A percentile compares a stretch with the other conserved stretches of the same genome.
Conservation (phyloP, 2,113 vertebrate genomes). For the Nestor notabilis region DNA sequence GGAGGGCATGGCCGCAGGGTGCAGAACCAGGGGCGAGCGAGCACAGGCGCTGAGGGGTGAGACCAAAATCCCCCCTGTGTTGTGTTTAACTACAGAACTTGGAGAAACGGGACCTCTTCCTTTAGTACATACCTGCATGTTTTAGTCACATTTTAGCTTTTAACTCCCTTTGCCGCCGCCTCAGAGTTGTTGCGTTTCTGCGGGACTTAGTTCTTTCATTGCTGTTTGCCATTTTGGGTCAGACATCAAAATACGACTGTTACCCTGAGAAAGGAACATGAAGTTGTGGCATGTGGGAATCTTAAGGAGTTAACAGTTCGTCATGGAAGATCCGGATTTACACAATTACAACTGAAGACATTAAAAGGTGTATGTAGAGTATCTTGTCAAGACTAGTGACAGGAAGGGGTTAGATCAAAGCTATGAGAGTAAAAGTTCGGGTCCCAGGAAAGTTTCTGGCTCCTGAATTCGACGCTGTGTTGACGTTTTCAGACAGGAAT, state of each 20-base stretch:
- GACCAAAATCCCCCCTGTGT: fast-evolving
- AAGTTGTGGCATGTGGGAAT: neutral
- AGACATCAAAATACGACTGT: fast-evolving
- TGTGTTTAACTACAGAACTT: neutral
- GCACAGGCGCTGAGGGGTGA: neutral
- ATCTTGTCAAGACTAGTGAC: fast-evolving
- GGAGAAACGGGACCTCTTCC: neutral
- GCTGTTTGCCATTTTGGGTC: neutral
- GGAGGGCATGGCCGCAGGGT: neutral
- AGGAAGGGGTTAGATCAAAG: neutral
- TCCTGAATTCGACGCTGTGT: neutral
- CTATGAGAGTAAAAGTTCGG: neutral
- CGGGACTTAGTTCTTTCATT: fast-evolving
- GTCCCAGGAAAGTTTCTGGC: neutral
- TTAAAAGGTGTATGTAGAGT: neutral
- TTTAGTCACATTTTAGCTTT: neutral
- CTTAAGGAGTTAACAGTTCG: fast-evolving
- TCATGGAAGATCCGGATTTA: fast-evolving
- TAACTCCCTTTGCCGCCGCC: neutral
- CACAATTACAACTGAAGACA: too few species aligned
- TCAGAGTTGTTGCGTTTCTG: fast-evolving
- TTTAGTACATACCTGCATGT: neutral
- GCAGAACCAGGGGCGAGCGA: fast-evolving
- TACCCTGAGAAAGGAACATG: neutral
- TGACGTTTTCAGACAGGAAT: neutral